Conservation (phyloP, 2,797 vertebrate genomes). For the Coranthus polyacanthus region DNA sequence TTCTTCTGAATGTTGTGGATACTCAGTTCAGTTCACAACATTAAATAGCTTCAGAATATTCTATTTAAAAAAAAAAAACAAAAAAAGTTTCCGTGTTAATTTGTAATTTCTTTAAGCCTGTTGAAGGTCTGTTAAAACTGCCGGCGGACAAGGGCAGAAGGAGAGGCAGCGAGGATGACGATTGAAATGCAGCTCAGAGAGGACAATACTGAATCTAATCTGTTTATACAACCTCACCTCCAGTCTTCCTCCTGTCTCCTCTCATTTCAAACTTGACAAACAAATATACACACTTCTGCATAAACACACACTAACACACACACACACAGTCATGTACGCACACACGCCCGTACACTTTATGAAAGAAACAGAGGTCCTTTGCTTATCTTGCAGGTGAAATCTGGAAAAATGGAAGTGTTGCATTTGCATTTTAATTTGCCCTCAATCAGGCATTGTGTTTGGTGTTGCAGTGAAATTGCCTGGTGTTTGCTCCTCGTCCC, state of each 20-base stretch:
- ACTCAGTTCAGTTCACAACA: no score
- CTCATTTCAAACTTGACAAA: conserved; percentile 71
- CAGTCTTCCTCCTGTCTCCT: conserved; percentile 58
- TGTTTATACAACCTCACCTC: conserved; percentile 77
- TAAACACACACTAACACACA: conserved; percentile 26
- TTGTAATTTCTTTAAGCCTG: neutral
- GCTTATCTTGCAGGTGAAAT: conserved; percentile 77
- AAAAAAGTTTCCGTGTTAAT: neutral
- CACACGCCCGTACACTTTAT: conserved; percentile 39
- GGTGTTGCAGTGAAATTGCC: conserved; percentile 74
- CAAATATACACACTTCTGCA: conserved; percentile 55
- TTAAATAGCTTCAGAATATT: neutral
- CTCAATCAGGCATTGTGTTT: conserved; percentile 80
- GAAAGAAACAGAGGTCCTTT: conserved; percentile 61
- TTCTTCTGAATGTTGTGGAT: neutral
- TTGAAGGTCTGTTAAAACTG: conserved; percentile 23
- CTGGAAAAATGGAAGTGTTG: conserved; percentile 74
- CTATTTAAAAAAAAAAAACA: no score
- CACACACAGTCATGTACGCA: conserved; percentile 8
- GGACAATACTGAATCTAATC: conserved; percentile 75
- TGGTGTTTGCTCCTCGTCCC: conserved; percentile 70
- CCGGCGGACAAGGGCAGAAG: conserved; percentile 42
- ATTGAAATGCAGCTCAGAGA: conserved; percentile 71
- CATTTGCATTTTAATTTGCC: conserved; percentile 88
- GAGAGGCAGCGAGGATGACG: conserved; percentile 29